Percentiles rank a stretch among this genome's conserved stretches.
phyloP scores from a whole-genome alignment of 2,113 vertebrate genomes.

The Chaetura pelagica region DNA sequence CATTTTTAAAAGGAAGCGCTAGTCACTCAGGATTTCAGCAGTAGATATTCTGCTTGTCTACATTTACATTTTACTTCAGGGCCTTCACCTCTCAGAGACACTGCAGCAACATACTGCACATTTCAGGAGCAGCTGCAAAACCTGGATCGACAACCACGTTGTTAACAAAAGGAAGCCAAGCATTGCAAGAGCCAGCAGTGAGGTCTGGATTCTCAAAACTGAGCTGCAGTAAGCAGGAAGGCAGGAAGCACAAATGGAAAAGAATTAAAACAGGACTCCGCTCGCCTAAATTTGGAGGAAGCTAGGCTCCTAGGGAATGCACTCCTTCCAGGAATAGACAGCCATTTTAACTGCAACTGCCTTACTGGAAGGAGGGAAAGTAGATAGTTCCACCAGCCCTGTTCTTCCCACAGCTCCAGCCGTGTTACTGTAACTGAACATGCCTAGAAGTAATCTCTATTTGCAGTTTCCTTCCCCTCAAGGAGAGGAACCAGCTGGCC shows the following conservation, averaged over 20 bases:
- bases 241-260: conserved; percentile 55
- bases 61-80: not conserved
- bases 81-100: not conserved
- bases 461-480: not conserved
- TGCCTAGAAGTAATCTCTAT: not conserved
- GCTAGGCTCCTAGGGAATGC: not conserved
- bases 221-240: conserved; percentile 24
- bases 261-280: conserved; percentile 31
- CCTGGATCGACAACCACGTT: not conserved
- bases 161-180: conserved; percentile 35
- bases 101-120: not conserved
- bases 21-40: not conserved
- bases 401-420: not conserved
- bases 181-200: not conserved
- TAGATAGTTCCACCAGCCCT: not conserved
- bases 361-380: not conserved
- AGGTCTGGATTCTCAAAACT: conserved; percentile 33
- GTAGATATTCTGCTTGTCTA: not conserved
- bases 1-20: not conserved
- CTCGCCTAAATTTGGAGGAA: conserved; percentile 15
- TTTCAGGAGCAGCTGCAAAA: conserved; percentile 46
- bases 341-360: not conserved
- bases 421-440: not conserved
- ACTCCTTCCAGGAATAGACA: conserved; percentile 47
- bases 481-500: not conserved